phyloP scores from a whole-genome alignment of 2,797 vertebrate species.

The Tolypeutes matacus region DNA sequence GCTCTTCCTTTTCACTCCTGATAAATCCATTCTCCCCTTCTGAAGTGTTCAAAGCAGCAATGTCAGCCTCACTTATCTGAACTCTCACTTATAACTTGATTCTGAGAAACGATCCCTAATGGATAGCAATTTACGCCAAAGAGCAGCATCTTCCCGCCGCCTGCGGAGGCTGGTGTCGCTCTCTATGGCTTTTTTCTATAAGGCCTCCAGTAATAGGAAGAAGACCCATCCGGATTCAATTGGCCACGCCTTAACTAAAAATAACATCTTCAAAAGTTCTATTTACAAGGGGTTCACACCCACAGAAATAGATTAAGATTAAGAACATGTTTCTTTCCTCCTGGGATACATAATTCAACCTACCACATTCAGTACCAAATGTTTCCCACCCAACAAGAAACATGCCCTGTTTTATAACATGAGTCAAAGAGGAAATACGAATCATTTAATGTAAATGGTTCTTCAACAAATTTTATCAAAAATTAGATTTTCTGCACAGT shows the following conservation, averaged over 20 bases:
- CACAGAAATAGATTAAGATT: no score
- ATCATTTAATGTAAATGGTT: conserved; percentile 12
- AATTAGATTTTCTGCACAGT: background rate
- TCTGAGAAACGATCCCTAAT: conserved; percentile 86
- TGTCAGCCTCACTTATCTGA: conserved; percentile 83
- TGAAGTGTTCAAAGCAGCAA: conserved; percentile 85
- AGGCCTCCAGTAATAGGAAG: no score
- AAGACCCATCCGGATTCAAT: no score
- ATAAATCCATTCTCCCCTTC: no score
- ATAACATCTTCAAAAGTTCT: no score
- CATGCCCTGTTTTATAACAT: background rate
- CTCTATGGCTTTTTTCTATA: no score
- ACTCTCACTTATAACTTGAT: conserved; percentile 85
- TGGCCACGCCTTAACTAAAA: no score
- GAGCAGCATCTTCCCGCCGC: no score
- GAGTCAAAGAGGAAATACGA: conserved; percentile 6
- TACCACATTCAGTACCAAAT: background rate
- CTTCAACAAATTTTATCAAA: conserved; percentile 11
- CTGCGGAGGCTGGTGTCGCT: no score
- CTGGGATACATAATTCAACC: no score
- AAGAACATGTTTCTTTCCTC: no score
- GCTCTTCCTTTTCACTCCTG: conserved; percentile 88
- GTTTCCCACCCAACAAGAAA: background rate
- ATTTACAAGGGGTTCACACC: no score
- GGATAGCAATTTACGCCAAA: conserved; percentile 86